Conservation (phyloP, 2,113 vertebrate species). For the Gymnorhina tibicen region DNA sequence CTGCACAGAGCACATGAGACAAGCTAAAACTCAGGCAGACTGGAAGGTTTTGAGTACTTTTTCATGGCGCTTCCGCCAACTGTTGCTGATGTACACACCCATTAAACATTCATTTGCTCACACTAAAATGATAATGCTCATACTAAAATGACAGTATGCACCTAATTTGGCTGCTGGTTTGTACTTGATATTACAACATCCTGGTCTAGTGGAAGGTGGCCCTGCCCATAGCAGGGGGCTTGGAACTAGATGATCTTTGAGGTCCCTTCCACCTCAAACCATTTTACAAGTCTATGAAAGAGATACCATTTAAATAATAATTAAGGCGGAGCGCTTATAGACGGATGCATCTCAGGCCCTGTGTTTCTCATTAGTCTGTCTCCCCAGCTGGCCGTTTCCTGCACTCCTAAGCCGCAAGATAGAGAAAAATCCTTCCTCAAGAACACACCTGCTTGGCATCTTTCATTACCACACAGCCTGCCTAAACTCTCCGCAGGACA, state of each 20-base stretch:
- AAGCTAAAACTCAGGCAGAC: not conserved
- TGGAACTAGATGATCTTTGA: not conserved
- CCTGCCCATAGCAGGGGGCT: not conserved
- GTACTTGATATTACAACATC: not conserved
- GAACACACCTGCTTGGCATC: rapidly evolving
- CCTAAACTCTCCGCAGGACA: not conserved
- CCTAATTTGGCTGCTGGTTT: not conserved
- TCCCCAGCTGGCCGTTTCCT: rapidly evolving
- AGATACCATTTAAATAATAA: not conserved
- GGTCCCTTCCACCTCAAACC: not conserved
- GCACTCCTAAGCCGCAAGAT: not conserved
- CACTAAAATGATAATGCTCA: not conserved
- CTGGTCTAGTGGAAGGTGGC: not conserved
- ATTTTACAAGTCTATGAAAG: not conserved
- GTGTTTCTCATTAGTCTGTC: not conserved
- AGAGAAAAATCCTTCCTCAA: not conserved
- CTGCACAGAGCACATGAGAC: not conserved
- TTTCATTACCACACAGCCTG: not conserved
- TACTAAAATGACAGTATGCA: not conserved
- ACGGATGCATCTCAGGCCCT: rapidly evolving
- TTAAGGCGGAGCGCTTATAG: rapidly evolving
- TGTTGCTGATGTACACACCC: rapidly evolving
- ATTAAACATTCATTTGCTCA: not conserved
- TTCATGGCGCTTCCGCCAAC: rapidly evolving
- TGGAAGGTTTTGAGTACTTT: not conserved